These are phyloP conservation scores for Rhipidura dahli DNA, from an alignment of 2,113 vertebrate genomes.

Conservation along the genomic window DNA sequence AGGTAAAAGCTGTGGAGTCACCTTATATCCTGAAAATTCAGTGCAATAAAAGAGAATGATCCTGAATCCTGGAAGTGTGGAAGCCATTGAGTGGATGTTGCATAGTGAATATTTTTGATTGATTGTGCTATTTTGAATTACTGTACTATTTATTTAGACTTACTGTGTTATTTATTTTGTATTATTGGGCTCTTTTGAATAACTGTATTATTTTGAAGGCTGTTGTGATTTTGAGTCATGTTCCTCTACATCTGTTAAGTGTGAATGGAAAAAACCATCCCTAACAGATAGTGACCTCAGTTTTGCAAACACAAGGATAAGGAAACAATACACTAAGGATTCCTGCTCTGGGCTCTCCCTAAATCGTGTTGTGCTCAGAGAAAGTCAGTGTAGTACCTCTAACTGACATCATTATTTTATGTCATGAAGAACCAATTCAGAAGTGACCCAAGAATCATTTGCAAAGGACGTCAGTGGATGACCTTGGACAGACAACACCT, in stretches of 20 bases:
- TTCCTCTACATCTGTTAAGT: neutral
- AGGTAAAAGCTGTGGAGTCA: neutral
- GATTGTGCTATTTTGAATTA: neutral
- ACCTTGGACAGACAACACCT: too few relatives aligned
- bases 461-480: neutral
- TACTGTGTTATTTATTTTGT: neutral
- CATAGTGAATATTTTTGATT: neutral
- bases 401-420: neutral
- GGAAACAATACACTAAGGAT: neutral
- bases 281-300: neutral
- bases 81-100: neutral
- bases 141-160: neutral
- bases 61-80: neutral
- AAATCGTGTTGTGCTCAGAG: neutral
- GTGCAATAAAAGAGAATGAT: neutral
- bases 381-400: neutral
- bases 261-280: neutral
- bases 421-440: neutral
- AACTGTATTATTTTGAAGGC: neutral
- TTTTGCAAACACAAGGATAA: neutral
- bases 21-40: neutral
- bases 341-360: neutral
- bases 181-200: neutral
- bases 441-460: neutral
- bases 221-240: neutral